A percentile compares a stretch with the other conserved stretches of the same genome.
Evolutionary conservation across 1,140 invertebrate species (phyloP).

Genomic region (Caerostris darwini): DNA sequence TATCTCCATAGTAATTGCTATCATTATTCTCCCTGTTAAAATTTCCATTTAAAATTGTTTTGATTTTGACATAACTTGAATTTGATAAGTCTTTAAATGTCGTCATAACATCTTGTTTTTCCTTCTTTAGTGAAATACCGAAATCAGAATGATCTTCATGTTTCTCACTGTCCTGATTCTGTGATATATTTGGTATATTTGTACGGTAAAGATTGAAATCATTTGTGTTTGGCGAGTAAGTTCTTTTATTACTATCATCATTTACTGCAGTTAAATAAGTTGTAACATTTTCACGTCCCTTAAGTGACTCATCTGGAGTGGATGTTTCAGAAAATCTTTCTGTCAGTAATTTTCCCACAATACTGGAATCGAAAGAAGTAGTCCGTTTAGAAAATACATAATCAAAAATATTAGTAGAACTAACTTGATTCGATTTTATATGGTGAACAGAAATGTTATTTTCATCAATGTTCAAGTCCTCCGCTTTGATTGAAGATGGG

Average conservation of each 20-base stretch:
- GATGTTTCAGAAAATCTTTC: not conserved
- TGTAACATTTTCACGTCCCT: not conserved
- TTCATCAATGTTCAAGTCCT: too few relatives aligned
- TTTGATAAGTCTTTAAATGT: not conserved
- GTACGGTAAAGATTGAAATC: not conserved
- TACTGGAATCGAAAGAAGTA: too few relatives aligned
- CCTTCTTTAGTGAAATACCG: not conserved
- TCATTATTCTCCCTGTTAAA: not conserved
- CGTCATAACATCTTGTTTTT: not conserved
- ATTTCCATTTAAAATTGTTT: not conserved
- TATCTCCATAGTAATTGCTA: too few relatives aligned
- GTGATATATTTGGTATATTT: not conserved
- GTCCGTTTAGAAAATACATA: too few relatives aligned
- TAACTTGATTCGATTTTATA: too few relatives aligned
- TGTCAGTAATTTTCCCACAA: not conserved
- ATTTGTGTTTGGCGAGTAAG: not conserved
- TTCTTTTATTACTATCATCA: not conserved
- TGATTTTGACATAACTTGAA: not conserved
- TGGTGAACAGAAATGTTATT: too few relatives aligned
- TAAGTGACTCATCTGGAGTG: not conserved
- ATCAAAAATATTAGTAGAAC: too few relatives aligned
- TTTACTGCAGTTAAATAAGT: not conserved
- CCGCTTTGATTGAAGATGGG: too few relatives aligned
- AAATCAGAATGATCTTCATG: not conserved
- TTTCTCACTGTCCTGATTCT: not conserved